Evolutionary conservation across 2,888 invertebrate genomes (phyloP).

Genomic region (Eulithis prunata): DNA sequence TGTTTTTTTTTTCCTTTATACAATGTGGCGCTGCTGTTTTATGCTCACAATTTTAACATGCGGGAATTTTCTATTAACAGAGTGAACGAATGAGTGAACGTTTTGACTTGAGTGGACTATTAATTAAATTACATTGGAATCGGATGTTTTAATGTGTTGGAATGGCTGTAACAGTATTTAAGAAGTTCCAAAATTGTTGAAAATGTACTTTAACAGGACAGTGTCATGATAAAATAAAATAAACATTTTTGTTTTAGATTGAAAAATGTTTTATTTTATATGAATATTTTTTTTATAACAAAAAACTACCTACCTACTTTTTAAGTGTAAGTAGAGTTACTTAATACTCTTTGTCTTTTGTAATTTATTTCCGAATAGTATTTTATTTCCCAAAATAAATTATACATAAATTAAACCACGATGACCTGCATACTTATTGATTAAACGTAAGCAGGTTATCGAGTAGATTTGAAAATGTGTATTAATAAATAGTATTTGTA

Average conservation of each 20-base stretch:
- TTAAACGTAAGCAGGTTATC: slow-evolving; percentile 21
- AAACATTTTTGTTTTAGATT: background rate
- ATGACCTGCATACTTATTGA: slow-evolving; percentile 14
- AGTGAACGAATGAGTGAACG: slow-evolving; percentile 22
- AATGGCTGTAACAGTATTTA: slow-evolving; percentile 26
- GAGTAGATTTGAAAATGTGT: slow-evolving; percentile 27
- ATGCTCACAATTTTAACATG: slow-evolving; percentile 24
- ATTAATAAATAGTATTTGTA: slow-evolving; percentile 19
- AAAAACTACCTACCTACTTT: too few species aligned
- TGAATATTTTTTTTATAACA: too few species aligned
- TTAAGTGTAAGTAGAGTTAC: too few species aligned
- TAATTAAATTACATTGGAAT: slow-evolving; percentile 29
- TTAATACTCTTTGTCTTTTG: background rate
- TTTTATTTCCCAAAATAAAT: background rate
- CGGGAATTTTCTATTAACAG: slow-evolving; percentile 13
- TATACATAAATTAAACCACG: slow-evolving; percentile 1
- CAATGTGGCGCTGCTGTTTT: slow-evolving; percentile 9
- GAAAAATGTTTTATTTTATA: too few species aligned
- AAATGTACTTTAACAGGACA: slow-evolving; percentile 4
- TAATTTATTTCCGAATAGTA: slow-evolving; percentile 1
- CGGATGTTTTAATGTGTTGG: slow-evolving; percentile 21
- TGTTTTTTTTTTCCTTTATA: slow-evolving; percentile 45
- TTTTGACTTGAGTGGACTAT: slow-evolving; percentile 20
- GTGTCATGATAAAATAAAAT: slow-evolving; percentile 6
- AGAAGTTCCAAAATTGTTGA: slow-evolving; percentile 17